Conservation (phyloP, 2,888 invertebrate species). For the Phalera bucephala region DNA sequence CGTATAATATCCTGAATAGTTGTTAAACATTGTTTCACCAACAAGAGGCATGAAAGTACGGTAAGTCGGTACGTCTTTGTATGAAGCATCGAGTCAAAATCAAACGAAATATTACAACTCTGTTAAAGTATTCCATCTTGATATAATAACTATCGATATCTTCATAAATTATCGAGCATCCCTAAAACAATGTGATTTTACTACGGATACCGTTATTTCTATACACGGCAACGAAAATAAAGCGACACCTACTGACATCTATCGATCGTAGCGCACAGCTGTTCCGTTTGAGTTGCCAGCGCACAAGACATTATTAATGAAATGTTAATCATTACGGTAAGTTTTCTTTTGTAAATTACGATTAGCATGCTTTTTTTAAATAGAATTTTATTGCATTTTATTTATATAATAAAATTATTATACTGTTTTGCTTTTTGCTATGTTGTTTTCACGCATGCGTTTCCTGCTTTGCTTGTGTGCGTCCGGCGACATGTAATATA, state of each 20-base stretch:
- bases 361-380: no score
- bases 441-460: conserved; percentile 29
- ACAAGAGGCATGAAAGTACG: no score
- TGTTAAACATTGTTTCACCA: no score
- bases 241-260: conserved; percentile 80
- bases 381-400: not conserved
- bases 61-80: no score
- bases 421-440: not conserved
- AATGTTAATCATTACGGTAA: no score
- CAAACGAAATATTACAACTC: no score
- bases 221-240: conserved; percentile 74
- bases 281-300: conserved; percentile 58
- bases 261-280: conserved; percentile 77
- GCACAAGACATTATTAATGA: no score
- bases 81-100: no score
- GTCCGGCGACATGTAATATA: conserved; percentile 24
- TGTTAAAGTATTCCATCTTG: no score
- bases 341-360: no score
- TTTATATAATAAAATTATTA: not conserved
- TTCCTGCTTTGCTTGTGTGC: conserved; percentile 13
- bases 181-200: conserved; percentile 59
- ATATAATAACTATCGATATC: conserved; percentile 11
- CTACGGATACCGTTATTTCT: conserved; percentile 76
- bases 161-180: conserved; percentile 11
- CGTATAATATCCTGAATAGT: no score